Base-by-base conservation (phyloP, 2,113 vertebrate genomes). In the Dunckerocampus dactyliophorus region DNA sequence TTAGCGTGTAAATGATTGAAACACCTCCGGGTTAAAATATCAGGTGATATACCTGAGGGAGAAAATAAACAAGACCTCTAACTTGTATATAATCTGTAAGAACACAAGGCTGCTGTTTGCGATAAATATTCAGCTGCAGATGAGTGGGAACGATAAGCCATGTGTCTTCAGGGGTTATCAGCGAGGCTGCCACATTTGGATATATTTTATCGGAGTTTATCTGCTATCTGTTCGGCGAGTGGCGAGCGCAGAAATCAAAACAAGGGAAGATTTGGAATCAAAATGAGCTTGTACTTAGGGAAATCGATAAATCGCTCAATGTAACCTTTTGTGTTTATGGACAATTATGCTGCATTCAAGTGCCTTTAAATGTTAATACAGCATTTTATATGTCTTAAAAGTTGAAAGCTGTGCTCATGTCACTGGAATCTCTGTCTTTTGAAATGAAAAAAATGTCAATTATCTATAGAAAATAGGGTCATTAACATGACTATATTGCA, bases 111-210 rank as follows among this genome's bases (percentile, higher is more conserved):
- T 90, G 90, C 63, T 83, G 74, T 84, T 67, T 79, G 87, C 69
- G 88, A 92, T 92, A 91, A 91, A 92, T 91, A 92, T 91, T 88
- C 88, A 89, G 82, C 72, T 74, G 76, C 71, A 72, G 90, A 92
- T 92, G 88, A 87, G 88, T 88, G 87, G 68, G 83, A 74, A 58
- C 79, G 89, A 92, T 92, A 91, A 88, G 71, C 82, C 74, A 76
- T 12, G 68, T 85, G 87, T 87, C 87, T 89, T 85, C 80, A 79
- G 84, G 88, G 91, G 90, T 92, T 91, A 92, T 91, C 90, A 21
- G 80, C 57, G 56, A 81, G 72, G 63, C 81, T 86, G 84, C 84
- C 87, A 90, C 85, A 90, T 90, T 91, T 88, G 84, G 88, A 88
- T 90, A 90, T 88, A 87, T 89, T 92, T 89, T 91, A 90, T 90